Evolutionary conservation across 2,113 vertebrate genomes (phyloP).

Genomic region (Butorides virescens): DNA sequence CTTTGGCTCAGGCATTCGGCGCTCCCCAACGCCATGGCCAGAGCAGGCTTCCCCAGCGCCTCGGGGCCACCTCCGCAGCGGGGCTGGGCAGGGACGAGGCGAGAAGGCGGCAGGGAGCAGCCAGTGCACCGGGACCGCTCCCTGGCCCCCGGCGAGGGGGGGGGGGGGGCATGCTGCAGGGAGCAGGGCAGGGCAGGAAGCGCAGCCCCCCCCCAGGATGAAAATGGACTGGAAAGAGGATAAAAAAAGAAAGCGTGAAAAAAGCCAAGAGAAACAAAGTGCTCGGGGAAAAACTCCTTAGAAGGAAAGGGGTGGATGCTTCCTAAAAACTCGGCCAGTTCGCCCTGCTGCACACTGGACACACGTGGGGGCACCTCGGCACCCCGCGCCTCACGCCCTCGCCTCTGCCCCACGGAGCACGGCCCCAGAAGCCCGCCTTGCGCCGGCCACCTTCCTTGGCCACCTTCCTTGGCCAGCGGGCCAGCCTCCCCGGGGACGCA

Average conservation of each 20-base stretch:
- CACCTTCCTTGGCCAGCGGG: background rate
- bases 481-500: background rate
- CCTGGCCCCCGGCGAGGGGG: background rate
- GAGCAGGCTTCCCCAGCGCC: background rate
- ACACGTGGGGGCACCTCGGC: background rate
- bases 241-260: constrained; percentile 51
- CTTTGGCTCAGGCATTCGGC: background rate
- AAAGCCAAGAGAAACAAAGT: constrained; percentile 53
- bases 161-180: background rate
- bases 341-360: background rate
- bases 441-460: background rate
- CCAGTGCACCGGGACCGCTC: background rate
- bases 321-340: background rate
- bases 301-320: constrained; percentile 24
- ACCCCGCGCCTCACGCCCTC: background rate
- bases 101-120: background rate
- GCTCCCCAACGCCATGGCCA: background rate
- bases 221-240: constrained; percentile 45
- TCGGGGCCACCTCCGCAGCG: background rate
- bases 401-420: background rate
- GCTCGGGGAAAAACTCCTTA: constrained; percentile 28
- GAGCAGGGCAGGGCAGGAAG: background rate
- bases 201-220: background rate
- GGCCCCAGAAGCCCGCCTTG: background rate
- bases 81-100: background rate